phyloP scores from a whole-genome alignment of 2,888 invertebrate species.

The Strigamia crassipes region DNA sequence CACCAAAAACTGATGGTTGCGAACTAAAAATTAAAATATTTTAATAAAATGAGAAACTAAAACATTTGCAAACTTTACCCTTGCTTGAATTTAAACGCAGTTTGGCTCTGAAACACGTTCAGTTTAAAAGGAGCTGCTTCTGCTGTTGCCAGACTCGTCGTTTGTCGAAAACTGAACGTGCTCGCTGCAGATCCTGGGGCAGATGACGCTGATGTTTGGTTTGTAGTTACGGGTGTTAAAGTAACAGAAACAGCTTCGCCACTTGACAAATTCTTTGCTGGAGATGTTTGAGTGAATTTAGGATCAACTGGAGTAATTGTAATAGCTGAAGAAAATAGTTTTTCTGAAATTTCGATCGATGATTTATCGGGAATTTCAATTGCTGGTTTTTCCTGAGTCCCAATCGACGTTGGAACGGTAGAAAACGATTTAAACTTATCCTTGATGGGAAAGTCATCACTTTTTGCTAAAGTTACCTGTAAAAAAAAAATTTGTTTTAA shows the following conservation, averaged over 20 bases:
- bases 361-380: too few species aligned
- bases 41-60: background rate
- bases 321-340: background rate
- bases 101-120: background rate
- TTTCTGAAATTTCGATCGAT: too few species aligned
- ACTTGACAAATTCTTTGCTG: background rate
- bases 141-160: background rate
- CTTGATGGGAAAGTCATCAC: background rate
- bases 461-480: background rate
- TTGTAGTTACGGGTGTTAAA: background rate
- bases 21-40: background rate
- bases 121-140: background rate
- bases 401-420: background rate
- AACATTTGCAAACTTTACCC: background rate
- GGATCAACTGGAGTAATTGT: background rate
- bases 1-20: conserved; percentile 35
- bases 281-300: too few species aligned
- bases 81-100: background rate
- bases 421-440: background rate
- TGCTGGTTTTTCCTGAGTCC: too few species aligned
- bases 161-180: conserved; percentile 15
- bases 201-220: background rate
- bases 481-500: too few species aligned
- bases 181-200: background rate
- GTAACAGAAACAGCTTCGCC: background rate